Conservation (phyloP, 2,113 vertebrate species). For the Bubo blakistoni region DNA sequence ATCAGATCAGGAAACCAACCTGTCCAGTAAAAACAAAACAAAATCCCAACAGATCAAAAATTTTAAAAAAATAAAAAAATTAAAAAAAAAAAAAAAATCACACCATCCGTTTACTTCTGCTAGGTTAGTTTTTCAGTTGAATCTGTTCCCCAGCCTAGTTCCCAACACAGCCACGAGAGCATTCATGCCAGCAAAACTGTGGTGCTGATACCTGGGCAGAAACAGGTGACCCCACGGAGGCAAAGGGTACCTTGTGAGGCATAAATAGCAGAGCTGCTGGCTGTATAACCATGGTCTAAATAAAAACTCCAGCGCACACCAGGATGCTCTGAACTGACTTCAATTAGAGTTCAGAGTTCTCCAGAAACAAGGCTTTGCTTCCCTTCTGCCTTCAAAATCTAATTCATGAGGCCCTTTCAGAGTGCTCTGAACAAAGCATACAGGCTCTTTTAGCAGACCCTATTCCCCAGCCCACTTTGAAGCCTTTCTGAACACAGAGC, state of each 20-base stretch:
- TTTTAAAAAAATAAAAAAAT: too few species aligned
- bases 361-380: background rate
- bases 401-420: background rate
- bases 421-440: background rate
- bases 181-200: background rate
- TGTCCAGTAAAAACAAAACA: background rate
- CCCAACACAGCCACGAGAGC: background rate
- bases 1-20: background rate
- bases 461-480: background rate
- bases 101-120: background rate
- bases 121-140: background rate
- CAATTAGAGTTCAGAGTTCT: background rate
- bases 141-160: background rate
- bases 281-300: background rate
- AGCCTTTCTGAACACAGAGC: background rate
- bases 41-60: background rate
- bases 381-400: background rate
- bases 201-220: background rate
- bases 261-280: background rate
- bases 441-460: background rate
- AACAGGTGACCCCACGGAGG: background rate
- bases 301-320: background rate
- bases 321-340: constrained; percentile 2
- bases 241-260: background rate
- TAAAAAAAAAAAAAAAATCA: background rate